These are phyloP conservation scores for Chorisops tibialis DNA, from an alignment of 2,888 invertebrate species.

Conservation along the genomic window DNA sequence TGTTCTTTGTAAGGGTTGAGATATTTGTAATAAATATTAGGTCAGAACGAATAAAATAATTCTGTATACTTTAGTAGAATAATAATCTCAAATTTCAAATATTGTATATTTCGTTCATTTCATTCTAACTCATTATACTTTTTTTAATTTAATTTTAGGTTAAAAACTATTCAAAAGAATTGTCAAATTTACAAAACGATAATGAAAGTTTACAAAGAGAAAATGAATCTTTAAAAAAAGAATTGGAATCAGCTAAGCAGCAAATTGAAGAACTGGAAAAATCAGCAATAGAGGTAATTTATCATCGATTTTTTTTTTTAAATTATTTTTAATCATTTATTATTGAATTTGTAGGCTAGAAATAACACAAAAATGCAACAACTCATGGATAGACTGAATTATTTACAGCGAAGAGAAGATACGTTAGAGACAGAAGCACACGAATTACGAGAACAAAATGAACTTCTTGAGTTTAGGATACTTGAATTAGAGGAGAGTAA, in stretches of 20 bases:
- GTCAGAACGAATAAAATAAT: too few species aligned
- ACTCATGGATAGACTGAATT: constrained; percentile 50
- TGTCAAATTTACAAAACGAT: constrained; percentile 50
- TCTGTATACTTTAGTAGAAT: too few species aligned
- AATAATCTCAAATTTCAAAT: too few species aligned
- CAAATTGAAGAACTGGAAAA: constrained; percentile 55
- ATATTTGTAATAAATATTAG: too few species aligned
- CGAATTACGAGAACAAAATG: constrained; percentile 75
- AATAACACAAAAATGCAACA: constrained; percentile 45
- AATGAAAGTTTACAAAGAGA: constrained; percentile 50
- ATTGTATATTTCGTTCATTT: too few species aligned
- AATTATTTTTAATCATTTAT: neutral
- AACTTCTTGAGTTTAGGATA: constrained; percentile 74
- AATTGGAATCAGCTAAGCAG: constrained; percentile 53
- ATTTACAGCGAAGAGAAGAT: constrained; percentile 55
- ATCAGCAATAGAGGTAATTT: constrained; percentile 50
- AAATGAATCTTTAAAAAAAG: constrained; percentile 51
- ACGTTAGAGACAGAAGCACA: constrained; percentile 64
- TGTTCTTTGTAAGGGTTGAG: too few species aligned
- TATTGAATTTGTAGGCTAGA: constrained; percentile 40
- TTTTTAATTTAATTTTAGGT: constrained; percentile 34
- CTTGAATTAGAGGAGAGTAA: constrained; percentile 69
- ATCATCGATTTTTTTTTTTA: neutral
- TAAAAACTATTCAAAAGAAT: constrained; percentile 45
- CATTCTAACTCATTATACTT: too few species aligned